Evolutionary conservation across 2,888 invertebrate genomes (phyloP).

Genomic region (Meloe dianella): DNA sequence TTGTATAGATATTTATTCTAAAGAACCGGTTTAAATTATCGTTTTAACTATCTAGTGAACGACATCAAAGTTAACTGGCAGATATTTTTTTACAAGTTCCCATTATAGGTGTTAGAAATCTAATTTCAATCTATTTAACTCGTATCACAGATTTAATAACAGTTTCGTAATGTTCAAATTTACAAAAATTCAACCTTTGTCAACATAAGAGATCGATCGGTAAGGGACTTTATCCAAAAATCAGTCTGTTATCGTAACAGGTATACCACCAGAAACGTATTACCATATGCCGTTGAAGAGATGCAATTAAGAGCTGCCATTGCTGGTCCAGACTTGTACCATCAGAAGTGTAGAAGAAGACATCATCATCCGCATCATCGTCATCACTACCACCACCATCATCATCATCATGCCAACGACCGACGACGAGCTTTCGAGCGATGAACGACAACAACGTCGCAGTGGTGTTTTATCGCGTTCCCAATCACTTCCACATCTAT

Average conservation of each 20-base stretch:
- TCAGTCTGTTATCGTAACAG: slow-evolving; percentile 18
- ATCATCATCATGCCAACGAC: slow-evolving; percentile 49
- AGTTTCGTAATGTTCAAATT: neutral
- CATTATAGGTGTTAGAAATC: slow-evolving; percentile 11
- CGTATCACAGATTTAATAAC: too few relatives aligned
- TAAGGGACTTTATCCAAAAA: neutral
- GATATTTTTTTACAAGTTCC: neutral
- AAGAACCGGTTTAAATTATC: slow-evolving; percentile 5
- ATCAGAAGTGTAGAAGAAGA: slow-evolving; percentile 28
- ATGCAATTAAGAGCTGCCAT: slow-evolving; percentile 41
- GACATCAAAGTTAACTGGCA: slow-evolving; percentile 1
- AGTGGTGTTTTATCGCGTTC: slow-evolving; percentile 67
- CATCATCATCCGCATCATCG: neutral
- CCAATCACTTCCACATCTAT: slow-evolving; percentile 71
- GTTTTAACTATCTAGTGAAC: slow-evolving; percentile 1
- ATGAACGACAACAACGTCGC: slow-evolving; percentile 50
- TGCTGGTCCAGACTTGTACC: slow-evolving; percentile 39
- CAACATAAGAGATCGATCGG: neutral
- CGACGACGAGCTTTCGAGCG: slow-evolving; percentile 56
- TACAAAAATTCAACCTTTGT: slow-evolving; percentile 10
- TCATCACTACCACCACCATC: too few relatives aligned
- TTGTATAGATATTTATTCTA: neutral
- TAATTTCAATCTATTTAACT: slow-evolving; percentile 1
- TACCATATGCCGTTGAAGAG: slow-evolving; percentile 43
- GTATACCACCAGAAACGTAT: slow-evolving; percentile 25